These are phyloP conservation scores for Oceanodroma leucorhoa DNA, from an alignment of 2,797 vertebrate genomes.

Conservation along the genomic window DNA sequence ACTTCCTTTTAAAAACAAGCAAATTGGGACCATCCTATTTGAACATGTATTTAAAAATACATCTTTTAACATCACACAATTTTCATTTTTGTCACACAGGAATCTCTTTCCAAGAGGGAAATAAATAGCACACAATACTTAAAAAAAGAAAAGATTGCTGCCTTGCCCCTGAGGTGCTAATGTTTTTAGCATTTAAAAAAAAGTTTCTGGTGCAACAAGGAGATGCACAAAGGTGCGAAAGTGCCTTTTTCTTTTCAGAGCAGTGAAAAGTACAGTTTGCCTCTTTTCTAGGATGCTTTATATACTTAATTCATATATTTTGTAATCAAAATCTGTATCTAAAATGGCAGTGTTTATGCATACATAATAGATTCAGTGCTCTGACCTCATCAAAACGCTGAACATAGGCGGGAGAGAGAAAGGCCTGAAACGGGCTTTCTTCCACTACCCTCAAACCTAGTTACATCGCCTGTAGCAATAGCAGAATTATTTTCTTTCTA, in stretches of 20 bases:
- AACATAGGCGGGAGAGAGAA: neutral
- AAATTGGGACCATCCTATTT: slow-evolving; percentile 54
- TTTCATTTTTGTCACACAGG: slow-evolving; percentile 67
- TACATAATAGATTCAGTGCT: slow-evolving; percentile 59
- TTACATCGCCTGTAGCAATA: slow-evolving; percentile 38
- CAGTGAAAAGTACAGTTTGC: slow-evolving; percentile 52
- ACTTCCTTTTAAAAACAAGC: slow-evolving; percentile 65
- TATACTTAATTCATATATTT: neutral
- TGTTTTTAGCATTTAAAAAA: slow-evolving; percentile 65
- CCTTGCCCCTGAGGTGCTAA: slow-evolving; percentile 78
- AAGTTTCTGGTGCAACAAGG: slow-evolving; percentile 69
- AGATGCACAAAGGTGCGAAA: slow-evolving; percentile 71
- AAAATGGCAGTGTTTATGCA: slow-evolving; percentile 66
- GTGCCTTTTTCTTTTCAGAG: slow-evolving; percentile 67
- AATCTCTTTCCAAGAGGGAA: slow-evolving; percentile 61
- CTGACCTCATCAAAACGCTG: slow-evolving; percentile 46
- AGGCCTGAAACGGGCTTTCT: slow-evolving; percentile 46
- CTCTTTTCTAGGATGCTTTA: slow-evolving; percentile 37
- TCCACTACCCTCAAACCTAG: slow-evolving; percentile 26
- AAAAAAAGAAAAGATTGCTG: slow-evolving; percentile 44
- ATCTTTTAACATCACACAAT: slow-evolving; percentile 62
- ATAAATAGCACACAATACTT: slow-evolving; percentile 69
- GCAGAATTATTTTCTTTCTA: slow-evolving; percentile 32
- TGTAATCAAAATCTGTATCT: slow-evolving; percentile 53
- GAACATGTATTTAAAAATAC: slow-evolving; percentile 65